Evolutionary conservation across 2,888 invertebrate genomes (phyloP).

Genomic region (Netelia fuscicornis): DNA sequence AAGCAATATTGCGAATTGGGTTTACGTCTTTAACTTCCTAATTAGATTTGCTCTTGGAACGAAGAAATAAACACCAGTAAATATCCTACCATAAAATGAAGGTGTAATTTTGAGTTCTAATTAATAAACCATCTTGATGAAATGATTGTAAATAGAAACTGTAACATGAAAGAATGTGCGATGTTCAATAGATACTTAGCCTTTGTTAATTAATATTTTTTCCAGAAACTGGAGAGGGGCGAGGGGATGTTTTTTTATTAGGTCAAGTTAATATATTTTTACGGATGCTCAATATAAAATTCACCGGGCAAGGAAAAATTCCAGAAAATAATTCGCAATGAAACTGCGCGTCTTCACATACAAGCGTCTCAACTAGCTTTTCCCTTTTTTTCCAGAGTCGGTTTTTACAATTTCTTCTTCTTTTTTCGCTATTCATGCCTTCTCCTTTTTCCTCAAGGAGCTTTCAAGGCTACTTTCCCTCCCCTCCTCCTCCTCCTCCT

Average conservation of each 20-base stretch:
- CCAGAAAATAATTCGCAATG: constrained; percentile 23
- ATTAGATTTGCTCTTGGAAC: too few relatives aligned
- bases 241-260: not conserved
- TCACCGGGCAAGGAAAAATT: constrained; percentile 32
- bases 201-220: too few relatives aligned
- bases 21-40: too few relatives aligned
- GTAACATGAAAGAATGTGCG: too few relatives aligned
- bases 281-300: constrained; percentile 14
- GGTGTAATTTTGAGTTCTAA: too few relatives aligned
- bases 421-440: constrained; percentile 14
- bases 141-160: too few relatives aligned
- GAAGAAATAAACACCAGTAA: too few relatives aligned
- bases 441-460: not conserved
- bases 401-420: not conserved
- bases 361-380: not conserved
- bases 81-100: too few relatives aligned
- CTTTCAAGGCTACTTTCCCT: not conserved
- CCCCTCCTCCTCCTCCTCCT: constrained; percentile 6
- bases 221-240: too few relatives aligned
- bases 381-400: not conserved
- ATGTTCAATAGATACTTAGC: too few relatives aligned
- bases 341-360: constrained; percentile 12
- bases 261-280: not conserved
- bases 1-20: too few relatives aligned
- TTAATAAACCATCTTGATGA: too few relatives aligned